Evolutionary conservation across 2,888 invertebrate genomes (phyloP), one percentile per base, ranked within the genome.

Genomic region (Acronicta aceris): DNA sequence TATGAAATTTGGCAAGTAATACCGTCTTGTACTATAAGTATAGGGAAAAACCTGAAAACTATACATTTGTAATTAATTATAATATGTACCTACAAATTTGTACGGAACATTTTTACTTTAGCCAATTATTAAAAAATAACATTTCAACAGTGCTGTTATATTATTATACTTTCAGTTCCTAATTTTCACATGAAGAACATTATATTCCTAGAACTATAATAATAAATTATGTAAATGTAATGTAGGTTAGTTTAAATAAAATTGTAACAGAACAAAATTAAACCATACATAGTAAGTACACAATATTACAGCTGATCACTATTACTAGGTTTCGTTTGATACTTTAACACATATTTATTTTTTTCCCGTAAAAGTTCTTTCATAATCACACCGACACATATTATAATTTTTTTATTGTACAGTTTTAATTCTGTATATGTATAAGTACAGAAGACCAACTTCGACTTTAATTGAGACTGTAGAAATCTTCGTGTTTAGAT

Each of bases 291-390:
- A 69, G 66, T 74, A 76, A 69, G 66, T 74, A 76, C 71, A 76
- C 81, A 79, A 72, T 66, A 81, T 60, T 56, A 69, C 74, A 81
- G 74, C 67, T 53, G 59, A 68, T 50, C 71, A 40, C 42, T 56
- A 47, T 51, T 56, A 64, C n/a, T 51, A 76, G 86, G 85, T 90
- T 87, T 86, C 88, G 84, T 87, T 86, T 86, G 81, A 90, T 86
- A 91, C 89, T 86, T 87, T 83, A 83, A 84, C 56, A 70, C 61
- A 71, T 59, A 57, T 75, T 58, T 64, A 66, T 69, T 53, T 63
- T 69, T 65, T 55, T 25, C 59, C 30, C 46, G 13, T 58, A 55
- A 10, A 10, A 60, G 49, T 81, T 84, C 76, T 80, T 81, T 77
- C 74, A 83, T 79, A 74, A 81, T 78, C 77, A 81, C 74, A 50